These are phyloP conservation scores for Misgurnus mizolepis DNA, from an alignment of 2,113 vertebrate species.

Conservation along the genomic window DNA sequence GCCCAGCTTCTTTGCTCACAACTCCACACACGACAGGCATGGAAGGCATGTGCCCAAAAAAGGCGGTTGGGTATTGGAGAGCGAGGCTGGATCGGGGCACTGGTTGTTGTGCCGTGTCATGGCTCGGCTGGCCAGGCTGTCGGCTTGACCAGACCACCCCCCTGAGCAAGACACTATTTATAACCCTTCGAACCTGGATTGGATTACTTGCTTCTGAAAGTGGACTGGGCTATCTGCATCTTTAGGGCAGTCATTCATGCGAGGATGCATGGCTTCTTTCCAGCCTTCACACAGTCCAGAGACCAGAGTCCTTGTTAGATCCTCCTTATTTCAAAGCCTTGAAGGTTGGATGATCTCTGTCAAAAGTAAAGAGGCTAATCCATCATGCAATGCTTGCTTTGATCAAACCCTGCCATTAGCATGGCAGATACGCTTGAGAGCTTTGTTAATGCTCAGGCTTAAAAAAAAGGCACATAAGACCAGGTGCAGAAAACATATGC, in stretches of 20 bases:
- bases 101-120: constrained; percentile 64
- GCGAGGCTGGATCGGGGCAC: constrained; percentile 11
- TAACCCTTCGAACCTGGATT: constrained; percentile 53
- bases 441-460: constrained; percentile 31
- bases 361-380: constrained; percentile 9
- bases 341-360: constrained; percentile 6
- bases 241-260: constrained; percentile 20
- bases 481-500: constrained; percentile 17
- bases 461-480: constrained; percentile 16
- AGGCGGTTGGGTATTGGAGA: constrained; percentile 49
- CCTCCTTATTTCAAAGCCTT: constrained; percentile 4
- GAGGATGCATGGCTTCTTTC: neutral
- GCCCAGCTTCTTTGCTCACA: neutral
- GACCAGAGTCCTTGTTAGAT: neutral
- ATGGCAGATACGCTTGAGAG: constrained; percentile 26
- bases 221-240: neutral
- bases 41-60: constrained; percentile 74
- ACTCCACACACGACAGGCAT: constrained; percentile 49
- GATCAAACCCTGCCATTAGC: constrained; percentile 34
- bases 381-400: constrained; percentile 1
- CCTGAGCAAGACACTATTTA: constrained; percentile 63
- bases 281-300: neutral
- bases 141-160: constrained; percentile 35
- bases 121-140: constrained; percentile 53
- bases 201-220: constrained; percentile 44